Base-by-base conservation (phyloP, 2,888 invertebrate species). In the Monoplex corrugatus region DNA sequence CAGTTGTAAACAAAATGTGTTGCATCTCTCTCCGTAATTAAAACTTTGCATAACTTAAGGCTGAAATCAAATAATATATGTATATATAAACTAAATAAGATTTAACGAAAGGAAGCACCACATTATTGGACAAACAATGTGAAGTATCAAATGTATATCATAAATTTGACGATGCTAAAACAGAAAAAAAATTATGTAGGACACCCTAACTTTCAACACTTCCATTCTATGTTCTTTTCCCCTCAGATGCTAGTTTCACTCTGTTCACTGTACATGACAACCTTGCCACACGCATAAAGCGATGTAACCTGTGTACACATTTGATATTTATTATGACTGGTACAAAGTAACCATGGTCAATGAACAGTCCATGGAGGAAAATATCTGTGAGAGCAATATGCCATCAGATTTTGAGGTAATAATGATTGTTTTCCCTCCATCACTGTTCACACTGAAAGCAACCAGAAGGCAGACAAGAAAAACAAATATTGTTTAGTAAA, bases 21-120 rank as follows among this genome's bases (percentile, higher is more conserved):
- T 75, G 75, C 75, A 75, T 75, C 35, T 75, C 35, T 75, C 75
- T 35, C 8, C 75, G 16, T 38, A 38, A 75, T 75, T 35, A 75
- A 75, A 32, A 75, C n/a, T 38, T 75, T 75, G 75, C 75, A 75
- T 75, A 75, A 75, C 75, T 75, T 75, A 75, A 75, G 68, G 68
- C 68, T 32, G 13, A 38, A 75, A 38, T 38, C 38, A 38, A 75
- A 35, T 19, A 35, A 75, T 13, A 75, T 19, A 57, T 57, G 2
- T 2, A 23, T 57, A 23, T 57, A 75, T 35, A 75, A 75, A 72
- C n/a, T n/a, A n/a, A 32, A 38, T 19, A 2, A 38, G 75, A 68
- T 68, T 68, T 68, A 68, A 68, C 68, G 23, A 57, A 75, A 75
- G 75, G 75, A 75, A 75, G 75, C 75, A 75, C 75, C 75, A 75